Percentiles rank a stretch among this genome's conserved stretches.
These are phyloP conservation scores for Campaea margaritaria DNA, from an alignment of 2,888 invertebrate genomes.

Conservation along the genomic window DNA sequence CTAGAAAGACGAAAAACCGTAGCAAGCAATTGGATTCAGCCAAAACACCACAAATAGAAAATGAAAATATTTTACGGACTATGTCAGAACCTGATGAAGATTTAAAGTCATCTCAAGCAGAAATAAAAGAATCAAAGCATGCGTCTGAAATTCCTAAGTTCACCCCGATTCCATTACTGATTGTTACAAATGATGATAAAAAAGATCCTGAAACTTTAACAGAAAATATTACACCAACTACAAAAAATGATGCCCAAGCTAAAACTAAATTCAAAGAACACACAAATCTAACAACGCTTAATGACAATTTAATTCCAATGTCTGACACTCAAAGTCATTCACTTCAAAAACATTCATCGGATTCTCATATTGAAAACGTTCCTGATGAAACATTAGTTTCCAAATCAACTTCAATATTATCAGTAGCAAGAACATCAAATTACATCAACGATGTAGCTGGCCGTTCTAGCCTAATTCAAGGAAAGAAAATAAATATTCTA, in stretches of 20 bases:
- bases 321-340: background rate
- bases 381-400: background rate
- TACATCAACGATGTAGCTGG: background rate
- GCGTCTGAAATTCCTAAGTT: background rate
- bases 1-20: slow-evolving; percentile 45
- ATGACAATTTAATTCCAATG: background rate
- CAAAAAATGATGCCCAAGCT: background rate
- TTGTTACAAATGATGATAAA: background rate
- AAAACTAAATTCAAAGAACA: background rate
- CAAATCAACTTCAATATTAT: background rate
- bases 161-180: slow-evolving; percentile 3
- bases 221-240: background rate
- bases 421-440: slow-evolving; percentile 2
- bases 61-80: background rate
- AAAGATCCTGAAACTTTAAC: background rate
- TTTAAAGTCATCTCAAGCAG: background rate
- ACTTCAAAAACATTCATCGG: background rate
- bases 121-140: background rate
- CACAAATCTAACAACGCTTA: background rate
- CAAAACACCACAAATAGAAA: slow-evolving; percentile 20
- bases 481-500: background rate
- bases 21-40: slow-evolving; percentile 30
- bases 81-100: background rate
- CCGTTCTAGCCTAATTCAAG: no score
- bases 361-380: background rate